Percentiles rank a stretch among this genome's conserved stretches.
Evolutionary conservation across 2,113 vertebrate species (phyloP).

Genomic region (Elgaria multicarinata): DNA sequence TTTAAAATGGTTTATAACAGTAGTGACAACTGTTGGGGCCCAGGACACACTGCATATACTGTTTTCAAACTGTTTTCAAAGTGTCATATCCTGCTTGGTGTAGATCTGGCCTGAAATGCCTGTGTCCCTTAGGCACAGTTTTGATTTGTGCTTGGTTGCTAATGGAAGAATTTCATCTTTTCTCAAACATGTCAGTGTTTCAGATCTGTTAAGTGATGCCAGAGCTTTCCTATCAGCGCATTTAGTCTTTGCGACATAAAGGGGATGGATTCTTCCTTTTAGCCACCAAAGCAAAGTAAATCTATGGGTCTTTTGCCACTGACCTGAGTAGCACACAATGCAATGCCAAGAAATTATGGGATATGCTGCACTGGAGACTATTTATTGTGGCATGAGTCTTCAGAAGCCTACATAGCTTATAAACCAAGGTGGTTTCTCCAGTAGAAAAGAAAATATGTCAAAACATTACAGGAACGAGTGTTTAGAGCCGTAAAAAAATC

Average conservation of each 20-base stretch:
- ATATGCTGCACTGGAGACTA: not conserved
- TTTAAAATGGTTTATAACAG: too few relatives aligned
- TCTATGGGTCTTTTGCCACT: not conserved
- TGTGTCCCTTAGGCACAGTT: not conserved
- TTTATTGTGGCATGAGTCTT: not conserved
- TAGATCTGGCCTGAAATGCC: too few relatives aligned
- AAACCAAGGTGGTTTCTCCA: not conserved
- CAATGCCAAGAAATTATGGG: not conserved
- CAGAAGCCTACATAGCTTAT: not conserved
- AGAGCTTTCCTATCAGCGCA: not conserved
- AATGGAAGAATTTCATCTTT: slow-evolving; percentile 5
- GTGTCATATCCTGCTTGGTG: too few relatives aligned
- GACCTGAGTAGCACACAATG: not conserved
- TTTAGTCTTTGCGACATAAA: not conserved
- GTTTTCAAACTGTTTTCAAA: too few relatives aligned
- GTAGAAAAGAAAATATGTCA: not conserved
- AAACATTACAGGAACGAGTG: not conserved
- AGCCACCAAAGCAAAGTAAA: not conserved
- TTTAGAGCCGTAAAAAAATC: not conserved
- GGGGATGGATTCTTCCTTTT: not conserved
- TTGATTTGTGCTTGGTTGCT: not conserved
- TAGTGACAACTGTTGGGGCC: too few relatives aligned
- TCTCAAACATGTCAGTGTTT: not conserved
- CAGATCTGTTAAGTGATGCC: not conserved
- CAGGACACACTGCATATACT: too few relatives aligned